Percentiles rank a stretch among this genome's conserved stretches.
Evolutionary conservation across 2,888 invertebrate species (phyloP).

Genomic region (Auanema freiburgensis): DNA sequence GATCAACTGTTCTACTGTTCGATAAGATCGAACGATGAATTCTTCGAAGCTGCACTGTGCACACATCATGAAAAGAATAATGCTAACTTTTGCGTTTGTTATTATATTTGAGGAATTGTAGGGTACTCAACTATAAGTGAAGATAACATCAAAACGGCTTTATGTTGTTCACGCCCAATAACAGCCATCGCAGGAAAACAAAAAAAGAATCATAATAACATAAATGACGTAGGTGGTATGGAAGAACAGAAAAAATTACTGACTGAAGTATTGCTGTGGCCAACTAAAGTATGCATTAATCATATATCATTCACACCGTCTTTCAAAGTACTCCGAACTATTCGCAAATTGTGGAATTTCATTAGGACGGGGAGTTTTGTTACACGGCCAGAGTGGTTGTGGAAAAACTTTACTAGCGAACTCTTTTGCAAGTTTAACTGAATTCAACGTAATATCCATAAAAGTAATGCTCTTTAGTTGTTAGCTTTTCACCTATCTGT

Average conservation of each 20-base stretch:
- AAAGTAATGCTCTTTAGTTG: constrained; percentile 32
- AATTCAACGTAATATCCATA: constrained; percentile 49
- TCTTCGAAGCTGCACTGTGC: too few relatives aligned
- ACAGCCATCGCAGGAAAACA: too few relatives aligned
- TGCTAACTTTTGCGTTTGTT: background rate
- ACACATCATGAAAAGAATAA: too few relatives aligned
- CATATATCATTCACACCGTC: background rate
- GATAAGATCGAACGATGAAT: too few relatives aligned
- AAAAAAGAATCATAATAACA: too few relatives aligned
- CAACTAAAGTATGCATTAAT: constrained; percentile 40
- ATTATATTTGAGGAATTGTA: background rate
- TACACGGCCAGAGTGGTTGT: constrained; percentile 59
- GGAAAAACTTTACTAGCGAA: constrained; percentile 56
- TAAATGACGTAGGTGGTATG: constrained; percentile 55
- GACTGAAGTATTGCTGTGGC: constrained; percentile 58
- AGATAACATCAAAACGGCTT: constrained; percentile 12
- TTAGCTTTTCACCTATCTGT: background rate
- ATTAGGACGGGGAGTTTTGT: constrained; percentile 52
- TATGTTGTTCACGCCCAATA: constrained; percentile 15
- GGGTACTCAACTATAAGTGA: background rate
- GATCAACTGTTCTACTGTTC: background rate
- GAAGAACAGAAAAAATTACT: constrained; percentile 46
- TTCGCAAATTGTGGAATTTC: constrained; percentile 49
- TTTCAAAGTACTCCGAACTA: constrained; percentile 47
- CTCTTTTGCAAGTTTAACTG: constrained; percentile 46